Base-by-base conservation (phyloP, 2,797 vertebrate genomes). In the Amphiprion clarkii region DNA sequence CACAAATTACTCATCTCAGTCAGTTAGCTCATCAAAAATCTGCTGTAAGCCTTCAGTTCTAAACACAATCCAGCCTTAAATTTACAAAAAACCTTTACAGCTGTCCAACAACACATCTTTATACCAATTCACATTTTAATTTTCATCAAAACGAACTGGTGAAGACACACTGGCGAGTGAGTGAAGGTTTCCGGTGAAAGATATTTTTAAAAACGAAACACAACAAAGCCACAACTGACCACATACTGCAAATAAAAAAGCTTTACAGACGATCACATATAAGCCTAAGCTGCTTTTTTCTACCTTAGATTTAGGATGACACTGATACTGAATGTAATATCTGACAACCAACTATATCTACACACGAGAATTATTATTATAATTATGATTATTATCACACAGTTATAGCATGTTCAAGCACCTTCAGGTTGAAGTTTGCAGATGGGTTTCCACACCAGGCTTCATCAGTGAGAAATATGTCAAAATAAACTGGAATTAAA, bases 261-360 rank as follows among this genome's bases (percentile, higher is more conserved):
- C 25, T 31, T 55, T 31, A 55, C 53, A 19, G 25, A 60, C 14
- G 44, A 84, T 66, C 81, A 84, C 61, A 23, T 42, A 29, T 74
- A 60, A 46, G 84, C 84, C 81, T 82, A 3, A 74, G 76, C 62
- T 64, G 73, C 81, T 72, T 17, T 81, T 79, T 77, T 82, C 70
- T 82, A 52, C 79, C 66, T 69, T 89, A 88, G 81, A 84, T 31
- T 70, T 87, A 88, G 74, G 51, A 59, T 49, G 3, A 80, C 81
- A 53, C 48, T 76, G 75, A 81, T 85, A 84, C 66, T 77, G 84
- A 88, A 86, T 87, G 79, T 89, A 84, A 79, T 63, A 85, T 66
- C 70, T 52, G 74, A 84, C 56, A 49, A 74, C 31, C 36, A 57
- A 53, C 57, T 75, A 66, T 87, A 87, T 88, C 40, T 74, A 84